phyloP scores from a whole-genome alignment of 2,113 vertebrate species.

The Epinephelus cyanopodus region DNA sequence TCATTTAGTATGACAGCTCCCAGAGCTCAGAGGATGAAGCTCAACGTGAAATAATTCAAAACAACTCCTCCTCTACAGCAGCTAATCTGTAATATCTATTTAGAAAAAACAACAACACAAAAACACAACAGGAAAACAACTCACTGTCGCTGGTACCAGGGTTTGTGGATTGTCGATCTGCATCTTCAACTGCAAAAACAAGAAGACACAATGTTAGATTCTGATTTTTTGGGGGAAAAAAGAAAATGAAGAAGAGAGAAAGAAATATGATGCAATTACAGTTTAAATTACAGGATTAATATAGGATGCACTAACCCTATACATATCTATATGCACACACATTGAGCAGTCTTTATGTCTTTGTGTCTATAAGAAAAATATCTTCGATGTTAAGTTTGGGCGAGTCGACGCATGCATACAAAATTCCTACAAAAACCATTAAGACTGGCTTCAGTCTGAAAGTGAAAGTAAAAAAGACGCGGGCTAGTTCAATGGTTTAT shows the following conservation, averaged over 20 bases:
- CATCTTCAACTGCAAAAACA: neutral
- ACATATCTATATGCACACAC: no score
- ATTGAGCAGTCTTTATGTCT: no score
- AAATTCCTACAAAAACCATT: no score
- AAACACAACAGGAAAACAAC: no score
- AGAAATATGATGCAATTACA: neutral
- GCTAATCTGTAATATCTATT: neutral
- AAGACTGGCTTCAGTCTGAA: neutral
- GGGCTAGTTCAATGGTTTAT: neutral
- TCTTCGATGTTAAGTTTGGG: no score
- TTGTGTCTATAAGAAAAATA: no score
- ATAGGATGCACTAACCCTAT: neutral
- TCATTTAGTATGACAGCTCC: no score
- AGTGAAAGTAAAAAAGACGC: neutral
- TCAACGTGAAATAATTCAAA: no score
- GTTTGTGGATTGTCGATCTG: fast-evolving
- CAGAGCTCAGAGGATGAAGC: no score
- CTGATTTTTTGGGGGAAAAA: no score
- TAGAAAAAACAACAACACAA: no score
- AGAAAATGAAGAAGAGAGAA: neutral
- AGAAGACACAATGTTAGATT: neutral
- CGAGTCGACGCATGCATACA: no score
- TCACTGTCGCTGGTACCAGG: conserved; percentile 5
- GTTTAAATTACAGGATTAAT: neutral
- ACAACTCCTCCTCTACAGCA: neutral